These are phyloP conservation scores for Temnothorax longispinosus DNA, from an alignment of 1,140 invertebrate species.

Conservation along the genomic window DNA sequence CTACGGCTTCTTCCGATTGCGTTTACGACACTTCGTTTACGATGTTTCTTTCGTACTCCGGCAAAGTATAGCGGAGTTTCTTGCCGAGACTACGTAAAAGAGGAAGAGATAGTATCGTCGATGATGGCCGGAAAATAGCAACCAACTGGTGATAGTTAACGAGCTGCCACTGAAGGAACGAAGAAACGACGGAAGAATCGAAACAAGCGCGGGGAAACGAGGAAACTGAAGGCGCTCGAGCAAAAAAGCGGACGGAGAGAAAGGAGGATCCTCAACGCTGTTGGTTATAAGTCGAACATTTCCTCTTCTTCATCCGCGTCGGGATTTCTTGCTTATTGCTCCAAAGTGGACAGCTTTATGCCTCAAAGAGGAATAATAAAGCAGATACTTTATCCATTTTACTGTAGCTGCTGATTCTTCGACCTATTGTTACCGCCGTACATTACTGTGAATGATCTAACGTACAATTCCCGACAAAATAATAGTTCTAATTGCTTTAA, in stretches of 20 bases:
- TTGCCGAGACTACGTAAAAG: slow-evolving; percentile 6
- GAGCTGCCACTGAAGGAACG: slow-evolving; percentile 62
- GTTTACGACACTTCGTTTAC: slow-evolving; percentile 71
- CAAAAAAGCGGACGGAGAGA: slow-evolving; percentile 5
- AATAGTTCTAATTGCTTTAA: neutral
- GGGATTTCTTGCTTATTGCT: slow-evolving; percentile 65
- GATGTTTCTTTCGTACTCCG: slow-evolving; percentile 66
- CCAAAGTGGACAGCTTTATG: slow-evolving; percentile 56
- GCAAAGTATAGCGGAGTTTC: slow-evolving; percentile 45
- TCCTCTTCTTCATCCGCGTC: slow-evolving; percentile 31
- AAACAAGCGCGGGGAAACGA: slow-evolving; percentile 19
- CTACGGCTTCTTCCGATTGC: slow-evolving; percentile 62
- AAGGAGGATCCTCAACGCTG: slow-evolving; percentile 7
- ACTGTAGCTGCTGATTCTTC: slow-evolving; percentile 19
- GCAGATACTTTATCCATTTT: slow-evolving; percentile 61
- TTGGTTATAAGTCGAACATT: slow-evolving; percentile 41
- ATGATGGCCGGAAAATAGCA: slow-evolving; percentile 53
- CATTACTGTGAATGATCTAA: neutral
- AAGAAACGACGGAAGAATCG: slow-evolving; percentile 43
- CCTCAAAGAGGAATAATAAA: slow-evolving; percentile 59
- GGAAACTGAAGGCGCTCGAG: neutral
- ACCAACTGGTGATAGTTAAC: slow-evolving; percentile 67
- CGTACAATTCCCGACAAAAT: neutral
- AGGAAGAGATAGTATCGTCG: slow-evolving; percentile 30
- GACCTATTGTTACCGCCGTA: neutral